Base-by-base conservation (phyloP, 2,113 vertebrate species). In the Lasiurus borealis region DNA sequence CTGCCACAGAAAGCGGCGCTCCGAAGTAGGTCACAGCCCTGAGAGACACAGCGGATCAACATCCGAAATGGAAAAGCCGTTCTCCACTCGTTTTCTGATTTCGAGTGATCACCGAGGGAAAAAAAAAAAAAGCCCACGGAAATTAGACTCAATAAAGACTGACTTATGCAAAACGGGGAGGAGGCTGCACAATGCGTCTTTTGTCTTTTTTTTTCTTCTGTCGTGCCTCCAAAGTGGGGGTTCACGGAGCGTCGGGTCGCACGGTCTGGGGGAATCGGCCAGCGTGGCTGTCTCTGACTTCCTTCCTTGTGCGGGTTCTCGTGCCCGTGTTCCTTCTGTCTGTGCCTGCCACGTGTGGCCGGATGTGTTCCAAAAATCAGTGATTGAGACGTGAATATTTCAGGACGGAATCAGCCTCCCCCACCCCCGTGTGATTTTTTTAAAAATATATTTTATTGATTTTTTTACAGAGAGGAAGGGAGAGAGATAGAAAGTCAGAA, bases 11-110 rank as follows among this genome's bases (percentile, higher is more conserved):
- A 97, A 95, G 95, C 84, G 44, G 97, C 96, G 72, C 97, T 97
- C 8, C 27, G 88, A 97, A 96, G 93, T 96, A 96, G 97, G 97
- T 96, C 97, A 95, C 73, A 81, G 92, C 96, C 96, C 97, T 96
- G 88, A 91, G 97, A 97, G 97, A 96, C 95, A 66, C 85, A 0
- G 40, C 93, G 93, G 83, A 92, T 96, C 97, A 96, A 96, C 97
- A 95, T 95, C 92, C 92, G 93, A 97, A 96, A 96, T 96, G 93
- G 96, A 97, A 96, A 96, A 96, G 64, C 97, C 95, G 88, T 92
- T 96, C 95, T 97, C 96, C 92, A 66, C 90, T 85, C 34, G 36
- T 93, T 2, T 48, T 12, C 48, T 8, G 40, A 3, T 40, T 40
- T 40, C 40, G 40, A 5, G 40, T 40, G 3, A 40, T 3, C 40